Percentiles rank a stretch among this genome's conserved stretches.
Conservation (phyloP, 2,113 vertebrate species). For the Hylia prasina region DNA sequence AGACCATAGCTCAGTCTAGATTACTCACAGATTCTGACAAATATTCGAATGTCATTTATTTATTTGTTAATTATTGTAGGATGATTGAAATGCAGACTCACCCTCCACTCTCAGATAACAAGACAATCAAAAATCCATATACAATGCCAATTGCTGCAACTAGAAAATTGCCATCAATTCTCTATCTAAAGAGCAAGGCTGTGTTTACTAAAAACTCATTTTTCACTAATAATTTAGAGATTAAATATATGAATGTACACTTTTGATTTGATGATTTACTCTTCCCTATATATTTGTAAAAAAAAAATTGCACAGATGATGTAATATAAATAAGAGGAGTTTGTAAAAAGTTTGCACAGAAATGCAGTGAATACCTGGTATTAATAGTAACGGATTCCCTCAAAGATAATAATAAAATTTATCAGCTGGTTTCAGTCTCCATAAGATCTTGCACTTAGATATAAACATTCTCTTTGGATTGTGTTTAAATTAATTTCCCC, state of each 20-base stretch:
- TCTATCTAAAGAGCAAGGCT: background rate
- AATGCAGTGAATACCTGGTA: background rate
- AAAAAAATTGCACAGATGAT: background rate
- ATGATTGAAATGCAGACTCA: background rate
- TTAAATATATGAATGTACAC: background rate
- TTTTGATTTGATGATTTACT: background rate
- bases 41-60: background rate
- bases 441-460: background rate
- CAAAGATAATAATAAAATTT: background rate
- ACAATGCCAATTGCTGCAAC: background rate
- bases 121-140: background rate
- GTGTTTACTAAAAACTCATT: background rate
- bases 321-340: background rate
- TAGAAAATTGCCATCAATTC: background rate
- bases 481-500: background rate
- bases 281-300: background rate
- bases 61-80: background rate
- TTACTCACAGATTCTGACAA: background rate
- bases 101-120: background rate
- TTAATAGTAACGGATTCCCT: background rate
- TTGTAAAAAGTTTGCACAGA: background rate
- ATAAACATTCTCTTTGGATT: background rate
- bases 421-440: background rate
- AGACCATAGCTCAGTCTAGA: background rate
- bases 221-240: background rate